Conservation (phyloP, 2,888 invertebrate species). For the Argyresthia albistria region DNA sequence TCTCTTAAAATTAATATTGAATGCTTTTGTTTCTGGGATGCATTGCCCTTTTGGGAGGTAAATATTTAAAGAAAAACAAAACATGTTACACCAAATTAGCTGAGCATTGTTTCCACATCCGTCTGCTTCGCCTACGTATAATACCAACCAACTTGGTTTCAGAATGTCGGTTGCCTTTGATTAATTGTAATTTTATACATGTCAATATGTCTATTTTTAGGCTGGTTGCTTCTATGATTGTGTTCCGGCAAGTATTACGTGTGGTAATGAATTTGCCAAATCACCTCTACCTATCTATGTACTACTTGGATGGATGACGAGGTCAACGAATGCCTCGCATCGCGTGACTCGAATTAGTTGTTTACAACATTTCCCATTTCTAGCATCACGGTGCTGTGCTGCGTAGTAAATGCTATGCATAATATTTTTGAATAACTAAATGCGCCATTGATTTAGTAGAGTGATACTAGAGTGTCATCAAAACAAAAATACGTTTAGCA, state of each 20-base stretch:
- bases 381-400: neutral
- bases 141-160: too few species aligned
- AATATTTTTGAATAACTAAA: too few species aligned
- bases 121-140: too few species aligned
- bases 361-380: neutral
- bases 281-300: neutral
- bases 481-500: neutral
- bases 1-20: too few species aligned
- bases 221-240: neutral
- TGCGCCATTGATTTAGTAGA: too few species aligned
- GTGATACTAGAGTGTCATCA: neutral
- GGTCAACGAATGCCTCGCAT: neutral
- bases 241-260: neutral
- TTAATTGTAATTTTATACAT: neutral
- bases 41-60: too few species aligned
- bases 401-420: neutral
- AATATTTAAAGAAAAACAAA: too few species aligned
- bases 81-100: too few species aligned
- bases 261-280: neutral
- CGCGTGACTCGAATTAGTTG: neutral
- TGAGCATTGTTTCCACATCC: too few species aligned
- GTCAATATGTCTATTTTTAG: neutral
- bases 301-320: neutral
- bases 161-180: neutral
- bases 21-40: too few species aligned